phyloP scores from a whole-genome alignment of 2,888 invertebrate genomes.

The Microchrysa polita region DNA sequence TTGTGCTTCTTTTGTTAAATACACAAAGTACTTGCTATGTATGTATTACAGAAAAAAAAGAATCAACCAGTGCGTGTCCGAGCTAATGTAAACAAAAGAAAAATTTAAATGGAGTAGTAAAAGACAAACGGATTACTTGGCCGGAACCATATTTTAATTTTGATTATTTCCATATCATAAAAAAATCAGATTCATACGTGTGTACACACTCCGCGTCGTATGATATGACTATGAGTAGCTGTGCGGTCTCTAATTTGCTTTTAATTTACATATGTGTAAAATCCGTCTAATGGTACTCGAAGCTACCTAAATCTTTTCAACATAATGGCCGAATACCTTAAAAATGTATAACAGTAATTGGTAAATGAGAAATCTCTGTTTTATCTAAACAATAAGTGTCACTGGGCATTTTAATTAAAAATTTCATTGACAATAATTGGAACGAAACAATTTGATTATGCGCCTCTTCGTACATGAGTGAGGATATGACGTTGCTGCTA shows the following conservation, averaged over 20 bases:
- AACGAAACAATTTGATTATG: constrained; percentile 42
- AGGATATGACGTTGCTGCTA: neutral
- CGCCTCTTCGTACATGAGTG: constrained; percentile 20
- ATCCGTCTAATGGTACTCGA: neutral
- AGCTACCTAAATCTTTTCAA: neutral
- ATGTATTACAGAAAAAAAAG: too few relatives aligned
- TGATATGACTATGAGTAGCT: neutral
- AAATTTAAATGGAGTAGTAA: constrained; percentile 33
- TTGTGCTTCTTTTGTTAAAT: constrained; percentile 14
- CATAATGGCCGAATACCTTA: neutral
- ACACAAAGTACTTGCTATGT: too few relatives aligned
- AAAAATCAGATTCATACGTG: neutral
- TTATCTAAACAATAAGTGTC: constrained; percentile 40
- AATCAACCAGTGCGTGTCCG: constrained; percentile 40
- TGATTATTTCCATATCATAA: neutral
- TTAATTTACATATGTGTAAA: neutral
- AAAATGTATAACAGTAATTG: constrained; percentile 37
- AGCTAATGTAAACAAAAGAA: constrained; percentile 33
- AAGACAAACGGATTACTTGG: constrained; percentile 37
- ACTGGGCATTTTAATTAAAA: constrained; percentile 40
- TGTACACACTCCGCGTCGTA: neutral
- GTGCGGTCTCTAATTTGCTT: neutral
- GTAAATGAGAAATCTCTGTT: constrained; percentile 39
- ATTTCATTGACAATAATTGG: constrained; percentile 43
- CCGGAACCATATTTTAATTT: constrained; percentile 24